Evolutionary conservation across 2,888 invertebrate genomes (phyloP).

Genomic region (Marasmarcha lunaedactyla): DNA sequence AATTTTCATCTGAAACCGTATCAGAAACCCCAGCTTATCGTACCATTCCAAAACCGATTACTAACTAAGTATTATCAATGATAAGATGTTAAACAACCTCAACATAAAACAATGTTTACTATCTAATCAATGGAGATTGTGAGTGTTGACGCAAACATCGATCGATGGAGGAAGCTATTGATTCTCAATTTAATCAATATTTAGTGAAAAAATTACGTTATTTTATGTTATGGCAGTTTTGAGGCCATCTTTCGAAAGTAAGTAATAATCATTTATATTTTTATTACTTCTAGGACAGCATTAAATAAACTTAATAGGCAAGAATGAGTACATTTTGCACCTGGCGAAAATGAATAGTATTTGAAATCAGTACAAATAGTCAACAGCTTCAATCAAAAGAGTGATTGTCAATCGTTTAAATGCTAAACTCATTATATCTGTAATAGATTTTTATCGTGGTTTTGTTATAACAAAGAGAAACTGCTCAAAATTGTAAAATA

Average conservation of each 20-base stretch:
- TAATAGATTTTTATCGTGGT: too few species aligned
- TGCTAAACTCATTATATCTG: too few species aligned
- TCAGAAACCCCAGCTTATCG: not conserved
- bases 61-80: slow-evolving; percentile 23
- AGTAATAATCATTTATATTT: slow-evolving; percentile 14
- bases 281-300: too few species aligned
- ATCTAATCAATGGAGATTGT: slow-evolving; percentile 42
- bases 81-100: slow-evolving; percentile 47
- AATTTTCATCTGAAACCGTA: too few species aligned
- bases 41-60: slow-evolving; percentile 17
- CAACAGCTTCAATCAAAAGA: too few species aligned
- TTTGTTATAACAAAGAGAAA: too few species aligned
- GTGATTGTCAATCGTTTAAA: too few species aligned
- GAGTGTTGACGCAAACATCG: slow-evolving; percentile 7
- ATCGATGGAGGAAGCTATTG: not conserved
- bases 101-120: slow-evolving; percentile 27
- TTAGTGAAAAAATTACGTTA: slow-evolving; percentile 2
- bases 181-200: not conserved
- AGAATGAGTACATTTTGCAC: too few species aligned
- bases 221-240: slow-evolving; percentile 17
- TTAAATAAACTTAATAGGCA: too few species aligned
- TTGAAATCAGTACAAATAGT: too few species aligned
- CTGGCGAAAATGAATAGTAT: too few species aligned
- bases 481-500: too few species aligned
- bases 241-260: slow-evolving; percentile 15